Base-by-base conservation (phyloP, 1,140 invertebrate genomes). In the Sitobion miscanthi region DNA sequence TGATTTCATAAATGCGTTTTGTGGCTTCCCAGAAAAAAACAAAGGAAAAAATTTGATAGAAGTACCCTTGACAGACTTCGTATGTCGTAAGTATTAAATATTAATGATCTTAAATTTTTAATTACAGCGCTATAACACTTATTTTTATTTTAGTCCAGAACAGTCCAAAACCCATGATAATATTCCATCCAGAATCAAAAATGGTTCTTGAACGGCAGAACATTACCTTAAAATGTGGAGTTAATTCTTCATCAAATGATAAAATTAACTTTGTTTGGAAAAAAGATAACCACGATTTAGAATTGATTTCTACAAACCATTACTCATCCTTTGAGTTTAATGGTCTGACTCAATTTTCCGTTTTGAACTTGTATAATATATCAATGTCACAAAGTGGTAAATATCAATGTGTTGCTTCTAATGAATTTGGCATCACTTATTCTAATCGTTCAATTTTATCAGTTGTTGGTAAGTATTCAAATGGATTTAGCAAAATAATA, bases 341-440 rank as follows among this genome's bases (percentile, higher is more conserved):
- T 85, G 88, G 89, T 23, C 21, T 94, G 30, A 91, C 93, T 21
- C 93, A 94, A 2, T 90, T 90, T 57, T 93, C 94, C 20, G n/a
- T 54, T 17, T 94, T 94, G 17, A 89, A 97, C 62, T 96, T 99
- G 86, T 95, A 95, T 25, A 97, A 97, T 94, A 96, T 98, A 1
- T 96, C 97, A 35, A 96, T 98, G 95, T 95, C 96, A 25, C 96
- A 98, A 95, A 97, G 97, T 94, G 99, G 98, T 3, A 96, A 96
- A 95, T 99, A 99, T 95, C 98, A 99, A 95, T 99, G 98, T 96
- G 97, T 99, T 94, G 98, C 98, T 6, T 97, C 97, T 1, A 99
- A 99, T 95, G 96, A 96, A 93, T 99, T 97, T 96, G 98, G 98
- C 14, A 97, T 97, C 21, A 97, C 97, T 0, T 99, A 99, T 95